Evolutionary conservation across 30 jellyfish, hydroid and myxozoan genomes (phyloP).

Genomic region (Hydra vulgaris): DNA sequence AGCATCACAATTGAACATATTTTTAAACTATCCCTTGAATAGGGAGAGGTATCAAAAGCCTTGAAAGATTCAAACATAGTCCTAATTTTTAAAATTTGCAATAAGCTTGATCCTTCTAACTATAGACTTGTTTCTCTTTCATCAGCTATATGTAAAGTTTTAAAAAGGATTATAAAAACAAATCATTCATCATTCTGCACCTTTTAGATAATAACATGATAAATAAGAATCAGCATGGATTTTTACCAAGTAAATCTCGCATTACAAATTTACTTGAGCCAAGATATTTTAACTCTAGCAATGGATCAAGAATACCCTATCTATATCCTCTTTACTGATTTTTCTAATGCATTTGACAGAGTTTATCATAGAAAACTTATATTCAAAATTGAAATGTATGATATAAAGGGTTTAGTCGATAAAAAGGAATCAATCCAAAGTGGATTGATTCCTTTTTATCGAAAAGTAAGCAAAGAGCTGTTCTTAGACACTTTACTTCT

Average conservation of each 20-base stretch:
- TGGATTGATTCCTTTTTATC: too few relatives aligned
- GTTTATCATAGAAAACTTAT: too few relatives aligned
- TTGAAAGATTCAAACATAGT: not conserved
- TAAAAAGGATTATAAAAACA: not conserved
- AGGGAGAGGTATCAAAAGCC: not conserved
- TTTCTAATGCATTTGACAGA: too few relatives aligned
- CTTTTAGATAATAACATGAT: too few relatives aligned
- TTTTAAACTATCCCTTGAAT: not conserved
- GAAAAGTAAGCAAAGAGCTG: too few relatives aligned
- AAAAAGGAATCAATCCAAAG: too few relatives aligned
- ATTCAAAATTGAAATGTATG: too few relatives aligned
- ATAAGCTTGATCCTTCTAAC: not conserved
- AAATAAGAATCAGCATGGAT: not conserved
- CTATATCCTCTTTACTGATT: too few relatives aligned
- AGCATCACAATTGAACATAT: not conserved
- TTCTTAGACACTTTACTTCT: too few relatives aligned
- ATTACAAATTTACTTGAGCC: not conserved
- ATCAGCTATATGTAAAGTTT: not conserved
- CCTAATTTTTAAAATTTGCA: not conserved
- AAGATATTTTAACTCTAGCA: too few relatives aligned
- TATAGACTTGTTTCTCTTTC: not conserved
- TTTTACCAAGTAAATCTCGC: not conserved
- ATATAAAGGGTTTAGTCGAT: too few relatives aligned
- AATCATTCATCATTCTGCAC: not conserved
- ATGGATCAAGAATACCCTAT: too few relatives aligned